Conservation (phyloP, 1,140 invertebrate genomes). For the Drosophila athabasca region DNA sequence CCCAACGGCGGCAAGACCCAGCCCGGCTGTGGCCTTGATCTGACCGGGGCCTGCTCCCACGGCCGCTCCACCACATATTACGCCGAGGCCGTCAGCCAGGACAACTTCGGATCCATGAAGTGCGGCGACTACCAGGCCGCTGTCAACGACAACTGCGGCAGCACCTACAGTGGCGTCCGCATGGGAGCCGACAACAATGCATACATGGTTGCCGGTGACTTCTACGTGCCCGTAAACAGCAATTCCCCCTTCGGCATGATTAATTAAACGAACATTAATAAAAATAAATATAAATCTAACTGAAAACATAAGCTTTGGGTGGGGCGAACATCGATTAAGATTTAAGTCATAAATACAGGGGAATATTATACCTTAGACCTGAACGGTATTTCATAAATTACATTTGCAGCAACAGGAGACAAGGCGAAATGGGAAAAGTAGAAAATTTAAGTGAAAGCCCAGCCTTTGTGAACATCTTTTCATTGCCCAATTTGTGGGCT, state of each 20-base stretch:
- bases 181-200: conserved; percentile 82
- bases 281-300: not conserved
- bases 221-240: conserved; percentile 68
- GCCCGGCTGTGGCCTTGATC: conserved; percentile 84
- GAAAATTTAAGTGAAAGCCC: conserved; percentile 3
- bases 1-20: conserved; percentile 84
- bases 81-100: conserved; percentile 83
- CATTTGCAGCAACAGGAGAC: no score
- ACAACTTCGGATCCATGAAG: conserved; percentile 67
- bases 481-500: conserved; percentile 1
- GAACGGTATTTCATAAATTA: no score
- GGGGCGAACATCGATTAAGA: no score
- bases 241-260: conserved; percentile 78
- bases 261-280: conserved; percentile 54
- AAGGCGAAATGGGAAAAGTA: not conserved
- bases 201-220: conserved; percentile 75
- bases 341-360: no score
- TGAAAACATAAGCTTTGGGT: no score
- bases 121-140: conserved; percentile 56
- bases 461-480: not conserved
- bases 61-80: conserved; percentile 85
- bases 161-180: conserved; percentile 68
- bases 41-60: conserved; percentile 83
- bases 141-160: conserved; percentile 55
- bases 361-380: no score